Evolutionary conservation across 2,888 invertebrate species (phyloP).

Genomic region (Linyphia triangularis): DNA sequence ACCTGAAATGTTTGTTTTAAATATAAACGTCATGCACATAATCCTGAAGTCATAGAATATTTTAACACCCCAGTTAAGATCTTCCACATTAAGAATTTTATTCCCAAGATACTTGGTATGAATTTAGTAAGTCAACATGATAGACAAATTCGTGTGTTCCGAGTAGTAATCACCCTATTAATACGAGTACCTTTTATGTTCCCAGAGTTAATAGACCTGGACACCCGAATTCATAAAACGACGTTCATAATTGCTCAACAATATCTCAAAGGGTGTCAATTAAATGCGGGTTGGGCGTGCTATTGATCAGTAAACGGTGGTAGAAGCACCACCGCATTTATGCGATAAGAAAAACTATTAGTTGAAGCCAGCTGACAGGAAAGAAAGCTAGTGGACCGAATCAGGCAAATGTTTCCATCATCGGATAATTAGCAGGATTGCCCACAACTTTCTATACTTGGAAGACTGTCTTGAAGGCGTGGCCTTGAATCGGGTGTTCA

Average conservation of each 20-base stretch:
- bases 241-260: constrained; percentile 22
- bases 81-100: no score
- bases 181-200: no score
- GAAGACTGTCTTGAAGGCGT: constrained; percentile 44
- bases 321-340: constrained; percentile 32
- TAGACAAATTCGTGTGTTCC: no score
- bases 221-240: constrained; percentile 57
- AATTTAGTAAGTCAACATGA: no score
- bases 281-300: constrained; percentile 36
- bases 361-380: constrained; percentile 2
- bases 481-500: constrained; percentile 40
- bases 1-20: no score
- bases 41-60: no score
- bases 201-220: background rate
- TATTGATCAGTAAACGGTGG: constrained; percentile 57
- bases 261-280: constrained; percentile 52
- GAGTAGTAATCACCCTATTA: no score
- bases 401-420: constrained; percentile 68
- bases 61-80: no score
- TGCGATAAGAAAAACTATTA: constrained; percentile 44
- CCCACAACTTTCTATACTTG: constrained; percentile 49
- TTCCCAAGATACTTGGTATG: no score
- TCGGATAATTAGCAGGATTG: constrained; percentile 66
- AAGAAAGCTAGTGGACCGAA: constrained; percentile 43
- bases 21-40: no score